Base-by-base conservation (phyloP, 1,140 invertebrate genomes). In the Brachionus rubens region DNA sequence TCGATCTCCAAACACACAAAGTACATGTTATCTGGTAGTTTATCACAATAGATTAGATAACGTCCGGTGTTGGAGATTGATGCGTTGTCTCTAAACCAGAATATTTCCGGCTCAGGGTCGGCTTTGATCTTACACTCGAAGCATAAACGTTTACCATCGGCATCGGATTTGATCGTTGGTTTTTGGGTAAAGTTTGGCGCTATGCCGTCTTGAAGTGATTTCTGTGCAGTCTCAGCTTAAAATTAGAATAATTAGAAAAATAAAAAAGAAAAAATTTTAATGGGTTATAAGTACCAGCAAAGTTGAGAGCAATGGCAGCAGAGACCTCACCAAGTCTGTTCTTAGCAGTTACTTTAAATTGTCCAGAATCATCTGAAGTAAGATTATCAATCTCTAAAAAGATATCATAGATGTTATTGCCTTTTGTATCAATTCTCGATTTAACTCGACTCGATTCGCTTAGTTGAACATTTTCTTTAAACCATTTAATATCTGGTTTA, bases 121-220 rank as follows among this genome's bases (percentile, higher is more conserved):
- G 93, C 92, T 81, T 92, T 91, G 80, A 96, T 92, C 80, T 92
- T 89, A 85, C 92, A 94, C 86, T 95, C 93, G 86, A 96, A 96
- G 79, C 94, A 87, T 78, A 96, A 86, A 82, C 91, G 88, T 86
- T 93, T 93, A 77, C 93, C 93, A 86, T 96, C 94, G 83, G 96
- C 93, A 85, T 96, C 94, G 85, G 98, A 94, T 83, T 92, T 89
- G 82, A 97, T 98, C 30, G 92, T 89, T 50, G 95, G 95, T 86
- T 98, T 98, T 87, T 95, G 93, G 82, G 91, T 90, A 87, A 98
- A 98, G 82, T 93, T 96, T 81, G 95, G 95, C 83, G 94, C 93
- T 84, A 93, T 90, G 81, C 94, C 94, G 87, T 96, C 94, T 52
- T 72, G 68, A 6, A 72, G 30, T n/a, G 46, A 21, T 72, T 72